Conservation (phyloP, 1,140 invertebrate genomes). For the Cherax quadricarinatus region DNA sequence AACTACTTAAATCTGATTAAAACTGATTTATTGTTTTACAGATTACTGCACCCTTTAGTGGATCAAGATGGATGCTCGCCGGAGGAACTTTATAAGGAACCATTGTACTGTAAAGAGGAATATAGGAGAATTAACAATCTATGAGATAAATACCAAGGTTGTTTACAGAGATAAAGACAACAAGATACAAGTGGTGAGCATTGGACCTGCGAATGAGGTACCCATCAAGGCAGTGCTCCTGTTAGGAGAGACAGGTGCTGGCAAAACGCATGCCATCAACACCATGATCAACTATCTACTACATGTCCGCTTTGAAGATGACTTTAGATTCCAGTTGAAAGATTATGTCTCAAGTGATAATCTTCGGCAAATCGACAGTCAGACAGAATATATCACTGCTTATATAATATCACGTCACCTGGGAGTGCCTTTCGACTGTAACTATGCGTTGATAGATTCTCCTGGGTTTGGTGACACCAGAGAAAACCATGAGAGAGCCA, state of each 20-base stretch:
- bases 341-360: slow-evolving; percentile 18
- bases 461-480: slow-evolving; percentile 57
- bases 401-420: slow-evolving; percentile 32
- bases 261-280: slow-evolving; percentile 34
- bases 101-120: background rate
- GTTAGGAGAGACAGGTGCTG: slow-evolving; percentile 45
- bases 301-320: slow-evolving; percentile 34
- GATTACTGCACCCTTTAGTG: no score
- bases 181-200: background rate
- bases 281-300: slow-evolving; percentile 29
- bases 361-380: slow-evolving; percentile 30
- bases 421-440: slow-evolving; percentile 28
- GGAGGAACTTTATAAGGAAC: background rate
- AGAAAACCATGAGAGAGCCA: background rate
- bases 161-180: background rate
- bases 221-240: slow-evolving; percentile 21
- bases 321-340: slow-evolving; percentile 38
- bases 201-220: background rate
- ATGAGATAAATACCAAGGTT: background rate
- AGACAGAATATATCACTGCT: slow-evolving; percentile 58
- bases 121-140: background rate
- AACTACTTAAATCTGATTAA: no score
- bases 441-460: slow-evolving; percentile 44
- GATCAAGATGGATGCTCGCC: background rate
- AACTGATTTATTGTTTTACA: no score